Conservation (phyloP, 2,888 invertebrate species). For the Kryphioiulus occultus region DNA sequence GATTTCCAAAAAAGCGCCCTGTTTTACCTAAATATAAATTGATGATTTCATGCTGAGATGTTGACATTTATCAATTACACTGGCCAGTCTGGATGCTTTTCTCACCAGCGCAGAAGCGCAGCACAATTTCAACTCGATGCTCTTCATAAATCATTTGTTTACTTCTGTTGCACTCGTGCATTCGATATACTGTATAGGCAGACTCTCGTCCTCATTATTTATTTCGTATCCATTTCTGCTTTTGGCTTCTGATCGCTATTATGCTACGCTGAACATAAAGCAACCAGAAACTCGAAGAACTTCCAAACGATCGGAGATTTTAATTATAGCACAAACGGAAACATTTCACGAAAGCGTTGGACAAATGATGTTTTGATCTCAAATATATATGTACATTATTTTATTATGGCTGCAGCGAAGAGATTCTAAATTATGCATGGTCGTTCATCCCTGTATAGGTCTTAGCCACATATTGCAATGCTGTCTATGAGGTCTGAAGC, state of each 20-base stretch:
- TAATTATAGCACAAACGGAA: background rate
- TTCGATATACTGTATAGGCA: background rate
- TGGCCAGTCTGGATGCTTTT: constrained; percentile 39
- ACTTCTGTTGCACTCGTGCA: constrained; percentile 25
- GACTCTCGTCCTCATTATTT: constrained; percentile 43
- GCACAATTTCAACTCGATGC: constrained; percentile 31
- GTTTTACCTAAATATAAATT: constrained; percentile 49
- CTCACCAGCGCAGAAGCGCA: constrained; percentile 29
- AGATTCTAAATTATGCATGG: no score
- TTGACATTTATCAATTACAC: constrained; percentile 50
- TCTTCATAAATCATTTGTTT: constrained; percentile 49
- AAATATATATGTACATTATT: no score
- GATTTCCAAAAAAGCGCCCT: constrained; percentile 22
- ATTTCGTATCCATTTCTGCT: constrained; percentile 43
- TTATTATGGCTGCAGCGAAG: no score
- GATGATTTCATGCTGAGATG: constrained; percentile 41
- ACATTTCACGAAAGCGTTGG: background rate
- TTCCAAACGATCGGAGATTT: background rate
- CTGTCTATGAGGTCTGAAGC: no score
- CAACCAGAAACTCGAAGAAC: background rate
- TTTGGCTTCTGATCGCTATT: constrained; percentile 11
- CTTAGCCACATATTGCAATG: no score
- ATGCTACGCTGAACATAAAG: background rate
- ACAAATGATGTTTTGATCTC: no score
- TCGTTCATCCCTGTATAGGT: no score